A percentile compares a stretch with the other conserved stretches of the same genome.
Conservation (phyloP, 2,113 vertebrate genomes). For the Australoheros scitulus region DNA sequence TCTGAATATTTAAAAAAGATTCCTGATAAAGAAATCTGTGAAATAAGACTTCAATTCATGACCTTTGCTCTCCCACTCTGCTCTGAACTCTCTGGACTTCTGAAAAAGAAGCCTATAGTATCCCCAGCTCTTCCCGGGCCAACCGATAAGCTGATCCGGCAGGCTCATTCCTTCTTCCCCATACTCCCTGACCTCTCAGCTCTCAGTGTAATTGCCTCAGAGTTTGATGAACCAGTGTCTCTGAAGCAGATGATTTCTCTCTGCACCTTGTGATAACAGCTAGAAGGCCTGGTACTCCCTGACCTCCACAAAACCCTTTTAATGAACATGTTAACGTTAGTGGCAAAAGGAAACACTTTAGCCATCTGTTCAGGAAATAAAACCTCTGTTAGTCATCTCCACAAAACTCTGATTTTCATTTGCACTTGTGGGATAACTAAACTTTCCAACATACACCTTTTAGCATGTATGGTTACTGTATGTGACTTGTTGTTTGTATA, state of each 20-base stretch:
- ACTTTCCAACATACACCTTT: constrained; percentile 66
- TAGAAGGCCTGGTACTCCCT: constrained; percentile 30
- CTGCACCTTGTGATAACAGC: constrained; percentile 60
- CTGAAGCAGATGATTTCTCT: constrained; percentile 64
- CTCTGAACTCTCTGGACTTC: constrained; percentile 56
- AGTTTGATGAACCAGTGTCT: constrained; percentile 71
- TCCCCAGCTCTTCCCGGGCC: constrained; percentile 69
- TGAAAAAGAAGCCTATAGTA: constrained; percentile 55
- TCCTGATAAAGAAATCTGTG: constrained; percentile 62
- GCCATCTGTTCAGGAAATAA: constrained; percentile 66
- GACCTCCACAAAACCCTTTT: constrained; percentile 34
- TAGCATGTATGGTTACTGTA: constrained; percentile 44
- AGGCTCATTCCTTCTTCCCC: constrained; percentile 43
- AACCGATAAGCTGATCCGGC: constrained; percentile 70
- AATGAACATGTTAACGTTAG: constrained; percentile 46
- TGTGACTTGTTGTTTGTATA: constrained; percentile 25
- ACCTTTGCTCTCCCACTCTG: constrained; percentile 61
- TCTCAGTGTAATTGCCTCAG: constrained; percentile 72
- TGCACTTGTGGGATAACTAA: constrained; percentile 56
- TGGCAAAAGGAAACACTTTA: constrained; percentile 44
- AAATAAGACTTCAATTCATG: constrained; percentile 62
- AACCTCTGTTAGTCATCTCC: constrained; percentile 30
- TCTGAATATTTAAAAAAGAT: constrained; percentile 47
- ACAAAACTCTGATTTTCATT: constrained; percentile 68
- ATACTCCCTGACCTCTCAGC: constrained; percentile 66